These are phyloP conservation scores for Lithophane socia DNA, from an alignment of 2,888 invertebrate genomes.

Conservation along the genomic window DNA sequence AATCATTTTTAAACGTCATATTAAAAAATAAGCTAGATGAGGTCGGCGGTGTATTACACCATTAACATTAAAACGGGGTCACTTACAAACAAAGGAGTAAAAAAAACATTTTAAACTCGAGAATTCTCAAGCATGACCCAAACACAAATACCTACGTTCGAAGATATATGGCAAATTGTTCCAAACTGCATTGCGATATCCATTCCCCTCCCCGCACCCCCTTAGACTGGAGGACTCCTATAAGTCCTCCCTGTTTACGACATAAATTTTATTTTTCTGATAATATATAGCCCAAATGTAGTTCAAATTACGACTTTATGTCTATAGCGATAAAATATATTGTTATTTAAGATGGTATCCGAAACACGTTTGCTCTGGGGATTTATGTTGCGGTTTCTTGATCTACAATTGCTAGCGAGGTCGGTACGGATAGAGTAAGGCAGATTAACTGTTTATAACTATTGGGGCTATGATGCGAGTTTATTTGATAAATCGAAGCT, in stretches of 20 bases:
- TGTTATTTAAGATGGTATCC: conserved; percentile 52
- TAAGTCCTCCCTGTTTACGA: conserved; percentile 52
- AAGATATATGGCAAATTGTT: conserved; percentile 54
- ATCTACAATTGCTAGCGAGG: conserved; percentile 56
- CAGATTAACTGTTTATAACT: conserved; percentile 32
- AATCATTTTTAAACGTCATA: too few relatives aligned
- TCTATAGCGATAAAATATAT: conserved; percentile 60
- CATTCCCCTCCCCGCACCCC: neutral
- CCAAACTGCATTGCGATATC: conserved; percentile 54
- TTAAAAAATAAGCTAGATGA: too few relatives aligned
- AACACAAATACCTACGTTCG: conserved; percentile 43
- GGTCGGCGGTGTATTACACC: too few relatives aligned
- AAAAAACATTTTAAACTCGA: conserved; percentile 29
- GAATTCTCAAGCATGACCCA: conserved; percentile 42
- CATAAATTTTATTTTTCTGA: conserved; percentile 63
- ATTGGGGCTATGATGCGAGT: conserved; percentile 7
- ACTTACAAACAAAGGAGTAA: conserved; percentile 21
- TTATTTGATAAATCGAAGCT: conserved; percentile 15
- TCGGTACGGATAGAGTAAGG: conserved; percentile 19
- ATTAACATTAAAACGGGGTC: conserved; percentile 30
- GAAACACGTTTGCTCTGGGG: conserved; percentile 58
- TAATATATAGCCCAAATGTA: conserved; percentile 57
- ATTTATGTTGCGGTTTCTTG: conserved; percentile 68
- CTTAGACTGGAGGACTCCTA: conserved; percentile 26
- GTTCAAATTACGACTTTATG: conserved; percentile 66